phyloP scores from a whole-genome alignment of 2,797 vertebrate species.

The Lepidocolaptes lacrymiger region DNA sequence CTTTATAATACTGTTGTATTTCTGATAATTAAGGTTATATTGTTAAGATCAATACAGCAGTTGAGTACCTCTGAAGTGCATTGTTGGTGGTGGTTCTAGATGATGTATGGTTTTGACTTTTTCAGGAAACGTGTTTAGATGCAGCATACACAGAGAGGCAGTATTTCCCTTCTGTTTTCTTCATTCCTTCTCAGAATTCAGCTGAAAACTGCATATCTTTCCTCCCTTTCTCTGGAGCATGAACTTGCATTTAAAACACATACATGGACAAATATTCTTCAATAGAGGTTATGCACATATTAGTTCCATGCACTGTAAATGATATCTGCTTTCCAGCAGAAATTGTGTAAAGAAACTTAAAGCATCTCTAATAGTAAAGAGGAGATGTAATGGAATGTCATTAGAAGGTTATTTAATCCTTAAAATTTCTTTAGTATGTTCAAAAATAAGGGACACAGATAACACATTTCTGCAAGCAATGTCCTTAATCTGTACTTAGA shows the following conservation, averaged over 20 bases:
- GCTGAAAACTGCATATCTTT: background rate
- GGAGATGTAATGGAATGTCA: background rate
- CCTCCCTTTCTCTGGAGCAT: background rate
- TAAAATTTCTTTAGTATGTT: background rate
- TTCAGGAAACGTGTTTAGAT: background rate
- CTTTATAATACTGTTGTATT: background rate
- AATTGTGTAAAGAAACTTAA: background rate
- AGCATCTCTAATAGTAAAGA: background rate
- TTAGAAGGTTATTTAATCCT: background rate
- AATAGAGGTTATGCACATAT: background rate
- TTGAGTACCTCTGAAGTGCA: background rate
- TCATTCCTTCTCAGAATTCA: background rate
- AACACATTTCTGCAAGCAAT: background rate
- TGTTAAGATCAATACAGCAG: background rate
- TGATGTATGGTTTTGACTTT: background rate
- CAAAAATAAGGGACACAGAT: background rate
- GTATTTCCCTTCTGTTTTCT: background rate
- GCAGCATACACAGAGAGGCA: background rate
- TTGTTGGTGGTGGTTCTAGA: background rate
- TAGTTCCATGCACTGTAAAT: background rate
- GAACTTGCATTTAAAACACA: background rate
- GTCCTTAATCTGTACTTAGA: background rate
- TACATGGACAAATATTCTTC: background rate
- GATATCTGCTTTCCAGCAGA: background rate
- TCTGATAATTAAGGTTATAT: background rate